Conservation (phyloP, 2,888 invertebrate genomes). For the Hemithea aestivaria region DNA sequence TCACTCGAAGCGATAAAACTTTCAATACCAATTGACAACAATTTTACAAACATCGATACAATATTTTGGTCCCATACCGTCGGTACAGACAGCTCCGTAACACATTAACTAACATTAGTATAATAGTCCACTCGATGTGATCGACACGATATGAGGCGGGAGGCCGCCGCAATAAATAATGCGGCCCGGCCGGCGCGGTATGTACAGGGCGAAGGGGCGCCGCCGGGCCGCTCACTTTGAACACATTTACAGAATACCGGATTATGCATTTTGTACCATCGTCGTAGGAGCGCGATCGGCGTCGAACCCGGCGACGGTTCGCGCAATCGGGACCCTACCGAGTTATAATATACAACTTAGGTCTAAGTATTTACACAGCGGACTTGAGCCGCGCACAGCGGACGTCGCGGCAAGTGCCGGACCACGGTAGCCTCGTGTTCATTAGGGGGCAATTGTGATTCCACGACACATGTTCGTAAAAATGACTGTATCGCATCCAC, state of each 20-base stretch:
- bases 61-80: slow-evolving; percentile 65
- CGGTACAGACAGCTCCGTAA: slow-evolving; percentile 31
- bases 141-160: slow-evolving; percentile 51
- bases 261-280: slow-evolving; percentile 72
- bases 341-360: slow-evolving; percentile 45
- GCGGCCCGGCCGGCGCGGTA: slow-evolving; percentile 25
- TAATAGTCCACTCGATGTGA: slow-evolving; percentile 51
- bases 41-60: slow-evolving; percentile 35
- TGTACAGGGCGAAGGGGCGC: slow-evolving; percentile 32
- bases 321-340: slow-evolving; percentile 60
- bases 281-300: slow-evolving; percentile 43
- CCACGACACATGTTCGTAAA: too few relatives aligned
- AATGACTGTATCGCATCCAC: too few relatives aligned
- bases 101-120: slow-evolving; percentile 37
- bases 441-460: too few relatives aligned
- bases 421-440: too few relatives aligned
- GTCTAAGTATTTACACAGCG: slow-evolving; percentile 36
- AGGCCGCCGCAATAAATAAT: slow-evolving; percentile 27
- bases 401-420: too few relatives aligned
- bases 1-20: slow-evolving; percentile 67
- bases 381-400: slow-evolving; percentile 19
- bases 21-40: slow-evolving; percentile 57
- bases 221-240: slow-evolving; percentile 21
- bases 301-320: slow-evolving; percentile 32
- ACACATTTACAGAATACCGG: slow-evolving; percentile 30